A percentile compares a stretch with the other conserved stretches of the same genome.
phyloP scores from a whole-genome alignment of 2,113 vertebrate species.

The Salvelinus fontinalis region DNA sequence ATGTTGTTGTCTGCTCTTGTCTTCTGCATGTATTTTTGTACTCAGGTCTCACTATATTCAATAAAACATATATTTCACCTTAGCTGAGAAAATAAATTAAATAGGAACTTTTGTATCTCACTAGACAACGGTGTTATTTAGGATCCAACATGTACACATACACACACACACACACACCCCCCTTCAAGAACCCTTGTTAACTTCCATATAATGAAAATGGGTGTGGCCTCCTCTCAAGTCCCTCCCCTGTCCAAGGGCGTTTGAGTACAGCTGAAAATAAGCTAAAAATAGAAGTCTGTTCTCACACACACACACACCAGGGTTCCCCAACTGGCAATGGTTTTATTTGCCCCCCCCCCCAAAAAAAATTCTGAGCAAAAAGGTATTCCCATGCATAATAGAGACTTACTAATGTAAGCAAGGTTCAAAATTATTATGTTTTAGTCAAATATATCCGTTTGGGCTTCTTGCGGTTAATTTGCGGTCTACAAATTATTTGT shows the following conservation, averaged over 20 bases:
- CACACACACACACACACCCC: neutral
- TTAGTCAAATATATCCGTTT: too few species aligned
- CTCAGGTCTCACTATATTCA: too few species aligned
- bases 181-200: conserved; percentile 49
- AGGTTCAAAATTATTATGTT: too few species aligned
- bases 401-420: too few species aligned
- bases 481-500: too few species aligned
- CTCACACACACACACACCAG: neutral
- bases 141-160: neutral
- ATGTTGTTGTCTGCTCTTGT: too few species aligned
- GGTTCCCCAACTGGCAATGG: too few species aligned
- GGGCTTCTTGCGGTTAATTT: too few species aligned
- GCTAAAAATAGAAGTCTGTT: neutral
- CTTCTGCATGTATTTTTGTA: too few species aligned
- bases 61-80: neutral
- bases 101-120: neutral
- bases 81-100: neutral
- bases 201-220: conserved; percentile 49
- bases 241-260: conserved; percentile 17
- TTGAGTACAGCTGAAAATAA: conserved; percentile 43
- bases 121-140: neutral
- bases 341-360: too few species aligned
- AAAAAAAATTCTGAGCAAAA: too few species aligned
- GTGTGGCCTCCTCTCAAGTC: conserved; percentile 40
- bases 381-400: too few species aligned